Evolutionary conservation across 2,888 invertebrate genomes (phyloP), one percentile per base, ranked within the genome.

Genomic region (Cryptosula pallasiana): DNA sequence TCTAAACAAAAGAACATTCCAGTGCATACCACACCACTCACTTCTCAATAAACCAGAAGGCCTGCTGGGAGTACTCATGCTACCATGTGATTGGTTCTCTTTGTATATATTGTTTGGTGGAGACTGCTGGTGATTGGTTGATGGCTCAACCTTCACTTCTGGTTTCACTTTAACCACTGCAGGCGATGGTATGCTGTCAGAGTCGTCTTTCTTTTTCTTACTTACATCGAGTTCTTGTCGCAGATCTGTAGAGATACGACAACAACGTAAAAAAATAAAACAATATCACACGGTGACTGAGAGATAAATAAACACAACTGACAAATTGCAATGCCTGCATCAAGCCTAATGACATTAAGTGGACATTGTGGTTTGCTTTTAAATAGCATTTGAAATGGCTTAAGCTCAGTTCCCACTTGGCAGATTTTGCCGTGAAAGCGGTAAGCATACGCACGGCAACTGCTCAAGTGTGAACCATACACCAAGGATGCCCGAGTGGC

Each of bases 181-280:
- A 27, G 63, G 63, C 25, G 63, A 20, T 3, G 63, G 2, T 2
- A 32, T 63, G 25, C 32, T 32, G 13, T 27, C 2, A 16, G 25
- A 27, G 9, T 63, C 63, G 13, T 63, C 23, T 45, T 45, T 45
- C 70, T 70, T 70, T 63, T 76, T 78, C 63, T 79, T 76, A 45
- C 77, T 76, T 5, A 82, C 80, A 70, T 77, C 78, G 63, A 83
- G 75, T 75, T 83, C 83, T 74, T 80, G 80, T 72, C 93, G 92
- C 81, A 95, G 88, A 89, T 95, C 95, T 93, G 83, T 74, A 73
- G 78, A 75, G 71, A 13, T 45, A 45, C 45, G 45, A 45, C 45
- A 45, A 45, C 45, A 13, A 45, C 20, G 45, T 20, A 20, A 20
- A 45, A 13, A 45, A 45, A n/a, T n/a, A n/a, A n/a, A n/a, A n/a